phyloP scores from a whole-genome alignment of 2,888 invertebrate species.

The Harpalus rubripes region DNA sequence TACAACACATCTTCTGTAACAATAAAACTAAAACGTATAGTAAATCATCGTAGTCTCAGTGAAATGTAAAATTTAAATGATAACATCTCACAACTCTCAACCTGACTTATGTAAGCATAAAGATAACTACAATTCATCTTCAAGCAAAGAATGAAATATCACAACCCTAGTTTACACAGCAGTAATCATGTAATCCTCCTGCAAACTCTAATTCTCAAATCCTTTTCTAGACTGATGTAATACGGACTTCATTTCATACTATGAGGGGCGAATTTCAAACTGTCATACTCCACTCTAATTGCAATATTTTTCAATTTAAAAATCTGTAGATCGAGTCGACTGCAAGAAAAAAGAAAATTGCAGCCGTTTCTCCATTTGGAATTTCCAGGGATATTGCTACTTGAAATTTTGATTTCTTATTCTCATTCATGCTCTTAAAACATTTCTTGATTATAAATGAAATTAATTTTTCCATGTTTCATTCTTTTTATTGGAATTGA shows the following conservation, averaged over 20 bases:
- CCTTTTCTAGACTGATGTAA: slow-evolving; percentile 2
- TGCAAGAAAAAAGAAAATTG: slow-evolving; percentile 32
- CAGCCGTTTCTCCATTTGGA: slow-evolving; percentile 40
- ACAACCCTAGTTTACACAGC: slow-evolving; percentile 16
- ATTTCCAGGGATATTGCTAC: slow-evolving; percentile 43
- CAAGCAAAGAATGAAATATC: slow-evolving; percentile 40
- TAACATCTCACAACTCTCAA: slow-evolving; percentile 16
- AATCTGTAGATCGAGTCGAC: slow-evolving; percentile 47
- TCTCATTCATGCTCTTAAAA: slow-evolving; percentile 10
- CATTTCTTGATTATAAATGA: slow-evolving; percentile 45
- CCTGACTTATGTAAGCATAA: slow-evolving; percentile 1
- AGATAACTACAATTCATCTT: slow-evolving; percentile 20
- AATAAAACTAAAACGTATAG: background rate
- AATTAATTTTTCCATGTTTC: slow-evolving; percentile 19
- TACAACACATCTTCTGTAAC: background rate
- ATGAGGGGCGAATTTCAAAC: slow-evolving; percentile 23
- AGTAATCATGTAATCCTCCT: slow-evolving; percentile 23
- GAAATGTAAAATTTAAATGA: slow-evolving; percentile 26
- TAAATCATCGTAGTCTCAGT: background rate
- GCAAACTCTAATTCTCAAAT: slow-evolving; percentile 35
- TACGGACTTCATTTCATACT: slow-evolving; percentile 33
- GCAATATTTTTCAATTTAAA: slow-evolving; percentile 64
- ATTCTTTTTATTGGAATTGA: background rate
- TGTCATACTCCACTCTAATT: slow-evolving; percentile 58
- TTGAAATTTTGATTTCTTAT: slow-evolving; percentile 42